These are phyloP conservation scores for Portunus trituberculatus DNA, from an alignment of 1,140 invertebrate species.

Conservation along the genomic window DNA sequence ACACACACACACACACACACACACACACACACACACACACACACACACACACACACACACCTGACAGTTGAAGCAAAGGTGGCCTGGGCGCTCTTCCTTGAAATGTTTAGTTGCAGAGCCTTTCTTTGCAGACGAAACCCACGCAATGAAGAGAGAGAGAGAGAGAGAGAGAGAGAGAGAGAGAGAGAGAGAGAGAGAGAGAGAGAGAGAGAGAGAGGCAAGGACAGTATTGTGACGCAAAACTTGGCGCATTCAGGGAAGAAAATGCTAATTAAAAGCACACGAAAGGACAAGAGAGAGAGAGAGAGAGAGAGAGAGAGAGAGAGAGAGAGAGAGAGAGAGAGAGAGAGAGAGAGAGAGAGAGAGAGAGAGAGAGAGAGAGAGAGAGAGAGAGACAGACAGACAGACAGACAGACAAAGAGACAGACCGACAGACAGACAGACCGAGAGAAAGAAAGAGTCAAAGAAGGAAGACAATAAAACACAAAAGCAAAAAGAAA, in stretches of 20 bases:
- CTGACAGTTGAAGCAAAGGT: no score
- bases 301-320: slow-evolving; percentile 37
- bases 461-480: not conserved
- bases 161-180: slow-evolving; percentile 22
- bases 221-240: not conserved
- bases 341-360: slow-evolving; percentile 43
- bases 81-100: not conserved
- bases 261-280: not conserved
- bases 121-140: no score
- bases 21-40: no score
- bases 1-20: no score
- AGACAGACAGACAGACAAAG: slow-evolving; percentile 6
- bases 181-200: slow-evolving; percentile 20
- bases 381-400: slow-evolving; percentile 34
- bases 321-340: slow-evolving; percentile 41
- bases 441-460: slow-evolving; percentile 16
- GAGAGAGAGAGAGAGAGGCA: not conserved
- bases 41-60: no score
- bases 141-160: not conserved
- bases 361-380: slow-evolving; percentile 43
- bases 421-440: not conserved
- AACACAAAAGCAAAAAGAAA: no score
- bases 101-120: no score
- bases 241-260: not conserved
- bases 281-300: not conserved